Base-by-base conservation (phyloP, 2,888 invertebrate species). In the Anaspis maculata region DNA sequence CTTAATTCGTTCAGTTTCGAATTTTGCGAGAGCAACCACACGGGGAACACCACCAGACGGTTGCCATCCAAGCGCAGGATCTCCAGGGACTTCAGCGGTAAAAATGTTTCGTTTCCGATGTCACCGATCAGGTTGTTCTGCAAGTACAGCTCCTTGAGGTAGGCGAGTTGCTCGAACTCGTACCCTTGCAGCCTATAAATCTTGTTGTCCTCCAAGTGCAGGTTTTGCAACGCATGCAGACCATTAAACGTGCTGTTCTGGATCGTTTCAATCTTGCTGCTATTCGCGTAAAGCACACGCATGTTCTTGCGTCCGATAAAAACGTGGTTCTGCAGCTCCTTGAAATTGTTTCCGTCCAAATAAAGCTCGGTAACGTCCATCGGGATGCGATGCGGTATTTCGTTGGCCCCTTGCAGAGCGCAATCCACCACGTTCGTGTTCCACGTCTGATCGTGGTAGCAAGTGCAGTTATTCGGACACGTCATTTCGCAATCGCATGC, bases 401-500 rank as follows among this genome's bases (percentile, higher is more conserved):
- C 81, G 41, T 71, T 69, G 54, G 85, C 77, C 56, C 77, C 73
- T 64, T 86, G 82, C 10, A 80, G 79, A 47, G 88, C 87, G 66
- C 91, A 92, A 62, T 91, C 91, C 27, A 91, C 90, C 24, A 90
- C 86, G 65, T 90, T 91, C 31, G 88, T 89, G 51, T 83, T 83
- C 89, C 92, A 94, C 44, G 86, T 80, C 62, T 88, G 86, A 60
- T 95, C 94, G 64, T 91, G 90, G 68, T 89, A 94, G 66, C 95
- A 95, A 49, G 85, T 83, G 70, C 95, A 95, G 56, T 89, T 89
- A 52, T 79, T 77, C 16, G 95, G 95, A 59, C 95, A 95, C 44
- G 87, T 90, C 86, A 92, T 90, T 70, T 94, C 90, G 68, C 95
- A 95, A 67, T 94, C 94, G 67, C 95, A 95, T 41, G 88, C 88